Conservation (phyloP, 2,888 invertebrate genomes). For the Neoascia interrupta region DNA sequence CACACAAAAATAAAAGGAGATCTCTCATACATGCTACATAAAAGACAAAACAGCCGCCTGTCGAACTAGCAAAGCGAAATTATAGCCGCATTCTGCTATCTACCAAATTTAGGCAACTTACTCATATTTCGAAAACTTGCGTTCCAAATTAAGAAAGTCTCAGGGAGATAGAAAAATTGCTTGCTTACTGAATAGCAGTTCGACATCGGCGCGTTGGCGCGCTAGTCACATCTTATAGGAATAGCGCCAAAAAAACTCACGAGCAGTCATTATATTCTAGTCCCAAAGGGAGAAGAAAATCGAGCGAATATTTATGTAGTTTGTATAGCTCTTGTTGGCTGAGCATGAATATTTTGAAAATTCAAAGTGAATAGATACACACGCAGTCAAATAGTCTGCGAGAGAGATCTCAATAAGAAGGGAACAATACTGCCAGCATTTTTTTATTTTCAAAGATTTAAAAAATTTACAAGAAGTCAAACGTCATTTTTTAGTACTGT, state of each 20-base stretch:
- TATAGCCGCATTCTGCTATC: slow-evolving; percentile 73
- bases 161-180: slow-evolving; percentile 10
- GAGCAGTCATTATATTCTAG: slow-evolving; percentile 4
- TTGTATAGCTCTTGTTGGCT: slow-evolving; percentile 1
- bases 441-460: too few species aligned
- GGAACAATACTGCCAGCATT: too few species aligned
- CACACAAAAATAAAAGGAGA: background rate
- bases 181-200: slow-evolving; percentile 7
- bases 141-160: slow-evolving; percentile 83
- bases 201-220: background rate
- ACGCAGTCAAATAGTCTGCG: slow-evolving; percentile 10
- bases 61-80: slow-evolving; percentile 38
- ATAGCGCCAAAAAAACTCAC: slow-evolving; percentile 26
- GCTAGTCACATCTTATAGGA: background rate
- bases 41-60: slow-evolving; percentile 2
- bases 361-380: background rate
- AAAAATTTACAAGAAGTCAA: too few species aligned
- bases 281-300: slow-evolving; percentile 49
- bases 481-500: too few species aligned
- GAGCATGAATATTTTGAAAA: slow-evolving; percentile 10
- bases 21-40: background rate
- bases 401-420: too few species aligned
- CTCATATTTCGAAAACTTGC: slow-evolving; percentile 84
- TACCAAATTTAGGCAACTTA: slow-evolving; percentile 85
- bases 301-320: too few species aligned